Base-by-base conservation (phyloP, 2,888 invertebrate species). In the Caenorhabditis sp. region DNA sequence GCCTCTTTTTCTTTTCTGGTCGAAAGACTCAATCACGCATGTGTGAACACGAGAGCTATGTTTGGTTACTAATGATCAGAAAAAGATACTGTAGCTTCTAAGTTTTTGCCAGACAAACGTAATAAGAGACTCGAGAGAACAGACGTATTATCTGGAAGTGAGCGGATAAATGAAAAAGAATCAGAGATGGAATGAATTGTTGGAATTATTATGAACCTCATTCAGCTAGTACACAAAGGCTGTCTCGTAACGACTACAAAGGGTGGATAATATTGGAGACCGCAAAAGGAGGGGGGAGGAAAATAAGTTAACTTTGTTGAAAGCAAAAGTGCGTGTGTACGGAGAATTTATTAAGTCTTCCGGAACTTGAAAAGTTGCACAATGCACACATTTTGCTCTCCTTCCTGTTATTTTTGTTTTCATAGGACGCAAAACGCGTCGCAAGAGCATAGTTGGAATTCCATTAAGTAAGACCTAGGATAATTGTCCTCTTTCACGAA, bases 171-270 rank as follows among this genome's bases (percentile, higher is more conserved):
- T 59, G 59, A 70, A 59, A 53, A 59, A 70, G 70, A 22, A 7
- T 46, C n/a, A 27, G n/a, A 35, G 41, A 32, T 24, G 15, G 37
- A 50, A 32, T 15, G 48, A 26, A 32, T 52, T 39, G 35, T 11
- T 43, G 41, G 41, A 59, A 59, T 59, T 70, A 68, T 52, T 68
- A 68, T 70, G 70, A 35, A 45, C 53, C 59, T 48, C 30, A 53
- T 70, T 70, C 70, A 59, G 11, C 45, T 26, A 59, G 70, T 52
- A 58, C 59, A 70, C 35, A 35, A 35, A 35, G 35, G 11, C 2
- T 2, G 35, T 9, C 30, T 13, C 9, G 13, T 9, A n/a, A n/a
- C n/a, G n/a, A n/a, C n/a, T 22, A 37, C 22, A 8, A 2, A 30
- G 13, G 46, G 46, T 46, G 30, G 27, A 48, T 48, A 30, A 48